These are phyloP conservation scores for Augochlorella aurata DNA, from an alignment of 2,888 invertebrate genomes.

Conservation along the genomic window DNA sequence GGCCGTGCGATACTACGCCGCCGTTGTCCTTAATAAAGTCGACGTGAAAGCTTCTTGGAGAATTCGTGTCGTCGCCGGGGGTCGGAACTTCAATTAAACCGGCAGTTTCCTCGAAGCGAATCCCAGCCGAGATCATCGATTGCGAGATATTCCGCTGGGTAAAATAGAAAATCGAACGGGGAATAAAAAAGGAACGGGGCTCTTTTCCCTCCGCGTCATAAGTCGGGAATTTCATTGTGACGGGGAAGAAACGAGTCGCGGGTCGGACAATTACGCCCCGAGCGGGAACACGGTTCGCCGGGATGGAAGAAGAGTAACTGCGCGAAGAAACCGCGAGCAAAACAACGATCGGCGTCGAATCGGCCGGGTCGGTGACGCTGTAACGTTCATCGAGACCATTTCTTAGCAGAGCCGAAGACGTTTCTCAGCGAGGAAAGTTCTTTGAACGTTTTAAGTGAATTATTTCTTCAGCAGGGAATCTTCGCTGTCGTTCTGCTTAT, in stretches of 20 bases:
- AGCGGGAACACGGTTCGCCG: background rate
- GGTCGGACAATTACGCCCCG: conserved; percentile 22
- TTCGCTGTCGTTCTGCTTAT: background rate
- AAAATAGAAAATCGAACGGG: conserved; percentile 2
- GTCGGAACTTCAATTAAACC: conserved; percentile 45
- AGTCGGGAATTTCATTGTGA: conserved; percentile 29
- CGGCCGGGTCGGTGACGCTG: background rate
- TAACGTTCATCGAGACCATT: background rate
- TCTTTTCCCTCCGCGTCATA: background rate
- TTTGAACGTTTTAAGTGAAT: conserved; percentile 32
- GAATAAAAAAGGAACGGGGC: background rate
- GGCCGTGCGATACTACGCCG: conserved; percentile 43
- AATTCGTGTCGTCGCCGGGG: conserved; percentile 21
- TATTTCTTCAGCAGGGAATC: conserved; percentile 7
- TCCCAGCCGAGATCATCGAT: conserved; percentile 13
- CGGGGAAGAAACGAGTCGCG: background rate
- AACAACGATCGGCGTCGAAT: conserved; percentile 29
- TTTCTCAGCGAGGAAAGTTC: conserved; percentile 8
- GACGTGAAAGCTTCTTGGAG: conserved; percentile 44
- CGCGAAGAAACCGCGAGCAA: background rate
- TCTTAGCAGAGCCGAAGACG: background rate
- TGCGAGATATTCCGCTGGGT: conserved; percentile 17
- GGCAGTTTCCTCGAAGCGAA: conserved; percentile 10
- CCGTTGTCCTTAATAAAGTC: conserved; percentile 58
- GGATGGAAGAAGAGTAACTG: background rate